Base-by-base conservation (phyloP, 2,113 vertebrate genomes). In the Mola mola region DNA sequence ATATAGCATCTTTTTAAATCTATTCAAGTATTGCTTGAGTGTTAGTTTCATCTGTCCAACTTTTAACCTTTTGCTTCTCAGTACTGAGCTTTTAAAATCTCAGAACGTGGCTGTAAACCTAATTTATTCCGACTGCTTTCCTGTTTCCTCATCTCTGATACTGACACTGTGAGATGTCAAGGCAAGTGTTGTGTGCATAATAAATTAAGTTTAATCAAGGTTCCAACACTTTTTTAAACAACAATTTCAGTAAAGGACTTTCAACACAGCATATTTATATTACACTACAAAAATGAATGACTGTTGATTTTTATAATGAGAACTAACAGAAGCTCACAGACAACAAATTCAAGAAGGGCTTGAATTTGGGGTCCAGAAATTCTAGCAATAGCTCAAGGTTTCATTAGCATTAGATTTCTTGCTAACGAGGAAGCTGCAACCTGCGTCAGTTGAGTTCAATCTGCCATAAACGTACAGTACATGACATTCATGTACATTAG, bases 1-100 rank as follows among this genome's bases (percentile, higher is more conserved):
- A 67, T 60, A n/a, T 64, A 11, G 5, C 26, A 51, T 34, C 62
- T 8, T 29, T 55, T 67, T 20, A n/a, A n/a, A n/a, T 38, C 37
- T 40, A 25, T 60, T 61, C 26, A 25, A 66, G 36, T 15, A 8
- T 1, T 24, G 38, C 22, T 49, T 3, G 29, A 68, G 46, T 25
- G 40, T 36, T 40, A 20, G 20, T 44, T 9, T 9, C 8, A 38
- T 15, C 17, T 19, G 19, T 22, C 52, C 20, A 2, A 6, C 13
- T 9, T 24, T 29, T 60, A 66, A 72, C 69, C 53, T 61, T 65
- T 58, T 31, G 13, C 22, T n/a, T 13, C 10, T 10, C 55, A 13
- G 4, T 13, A 8, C 7, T 31, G 19, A 59, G n/a, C 47, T 38
- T 10, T 29, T 29, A 2, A n/a, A n/a, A n/a, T n/a, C n/a, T 11